Evolutionary conservation across 2,888 invertebrate genomes (phyloP), one percentile per base, ranked within the genome.

Genomic region (Calephelis perditalis): DNA sequence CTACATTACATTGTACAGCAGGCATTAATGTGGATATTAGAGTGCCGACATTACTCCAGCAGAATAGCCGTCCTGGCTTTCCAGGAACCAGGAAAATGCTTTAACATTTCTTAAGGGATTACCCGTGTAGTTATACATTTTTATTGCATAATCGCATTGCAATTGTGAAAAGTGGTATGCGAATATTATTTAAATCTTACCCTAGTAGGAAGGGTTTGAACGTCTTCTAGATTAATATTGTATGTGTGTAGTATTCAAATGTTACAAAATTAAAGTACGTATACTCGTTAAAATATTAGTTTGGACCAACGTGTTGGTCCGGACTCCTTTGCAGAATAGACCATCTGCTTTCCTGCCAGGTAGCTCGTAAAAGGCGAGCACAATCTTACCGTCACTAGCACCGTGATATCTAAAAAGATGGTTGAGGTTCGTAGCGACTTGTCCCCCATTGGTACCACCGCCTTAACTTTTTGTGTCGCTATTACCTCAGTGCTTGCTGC

Each of bases 1-100:
- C 36, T 54, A 54, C 52, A 54, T 54, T 54, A 54, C 52, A 54
- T 54, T 54, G 52, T 54, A 54, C 52, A 54, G 54, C 54, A 54
- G 54, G 54, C 52, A 54, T 54, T 54, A 54, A 54, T 54, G 52
- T 54, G 52, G 52, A 54, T 54, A 54, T 54, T 54, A 54, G 52
- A 54, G 52, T 54, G 52, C 52, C 35, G 35, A 10, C 35, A 54
- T 54, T 54, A 54, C 52, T 54, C 7, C 52, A 26, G 52, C 11
- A 36, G 54, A 54, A 54, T 54, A 54, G 54, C 54, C 54, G 11
- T 36, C 36, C 54, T 54, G 54, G 54, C 54, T 54, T 54, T 54
- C 54, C 11, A 35, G 36, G 36, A 54, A 54, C 54, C 36, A 36
- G 54, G 36, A 54, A 26, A 54, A 54, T 54, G 36, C 35, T 54